Base-by-base conservation (phyloP, 92 coral and sea anemone species). In the Zoanthus solanderi region DNA sequence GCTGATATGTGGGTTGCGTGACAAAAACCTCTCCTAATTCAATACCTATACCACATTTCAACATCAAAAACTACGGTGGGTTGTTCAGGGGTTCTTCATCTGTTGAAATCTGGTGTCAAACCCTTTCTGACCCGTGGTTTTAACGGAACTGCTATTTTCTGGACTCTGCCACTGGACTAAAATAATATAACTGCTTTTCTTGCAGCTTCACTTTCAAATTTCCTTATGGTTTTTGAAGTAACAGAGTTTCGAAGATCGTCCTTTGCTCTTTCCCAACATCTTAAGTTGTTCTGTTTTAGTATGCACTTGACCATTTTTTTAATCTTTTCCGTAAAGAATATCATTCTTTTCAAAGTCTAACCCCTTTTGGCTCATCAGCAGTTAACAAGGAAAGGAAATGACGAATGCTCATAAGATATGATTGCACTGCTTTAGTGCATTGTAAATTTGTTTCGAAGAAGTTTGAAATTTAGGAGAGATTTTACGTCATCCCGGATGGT, bases 391-490 rank as follows among this genome's bases (percentile, higher is more conserved):
- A 57, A 3, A 60, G 46, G 6, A 57, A 87, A 53, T 87, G 85
- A 4, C 84, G 85, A 47, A 87, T 47, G 71, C 85, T 78, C 85
- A 87, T 67, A 13, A 87, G 69, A 66, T 87, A 87, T 1, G 90
- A 78, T 50, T 66, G 80, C 13, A 86, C 75, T 9, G 89, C 75
- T 10, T 68, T 58, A 9, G 84, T 61, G 68, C 28, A 61, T 61
- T 15, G 9, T 61, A 18, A 61, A 61, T 34, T 75, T 75, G 60
- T 50, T 47, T 50, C 58, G 78, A 10, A 75, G 18, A 29, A 75
- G 45, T 75, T 52, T 75, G 78, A 75, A 46, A 29, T 75, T 14
- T 23, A 75, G 78, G 78, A 75, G 78, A 74, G n/a, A 54, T 52
- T 46, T 46, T 44, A 57, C 78, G 12, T 57, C 47, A 8, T 7